Base-by-base conservation (phyloP, 2,797 vertebrate genomes). In the Scleropages formosus region DNA sequence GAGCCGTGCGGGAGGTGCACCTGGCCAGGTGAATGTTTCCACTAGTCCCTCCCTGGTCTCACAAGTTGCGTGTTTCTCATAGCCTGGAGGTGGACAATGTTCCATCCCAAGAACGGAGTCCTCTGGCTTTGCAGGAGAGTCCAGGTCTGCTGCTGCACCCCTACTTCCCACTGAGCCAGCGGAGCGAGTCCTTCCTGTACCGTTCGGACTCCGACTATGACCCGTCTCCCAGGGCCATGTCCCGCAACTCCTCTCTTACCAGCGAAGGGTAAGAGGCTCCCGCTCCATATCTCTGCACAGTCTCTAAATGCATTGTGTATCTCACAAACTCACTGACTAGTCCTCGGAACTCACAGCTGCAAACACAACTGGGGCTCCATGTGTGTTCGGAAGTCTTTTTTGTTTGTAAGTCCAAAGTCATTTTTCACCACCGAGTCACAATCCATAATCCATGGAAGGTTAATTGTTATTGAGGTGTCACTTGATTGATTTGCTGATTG, bases 191-290 rank as follows among this genome's bases (percentile, higher is more conserved):
- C 63, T 96, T 96, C 88, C 92, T 96, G 27, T 96, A 96, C 86
- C 93, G 95, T 39, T 95, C 94, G 0, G 95, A 96, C 90, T 96
- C 94, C 0, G 95, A 96, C 88, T 95, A 92, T 6, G 95, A 95
- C 87, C 92, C 94, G 90, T 95, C 95, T 0, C 95, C 94, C 78
- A 94, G 94, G 83, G 93, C 92, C 0, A 88, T 94, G 80, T 95
- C 95, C 0, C 92, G 90, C 0, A 91, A 90, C 83, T 91, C 90
- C 24, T 90, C 89, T 72, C 81, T 91, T 15, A 85, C 86, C 78
- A 90, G 89, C 10, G 90, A 92, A 86, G 90, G 89, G 90, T 91
- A 80, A 88, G 87, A 31, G 4, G 15, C 68, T 24, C 16, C 12
- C 26, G 8, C 9, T 53, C 53, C 9, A 10, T 56, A 18, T 12